These are phyloP conservation scores for Neodon shergylaensis DNA, from an alignment of 2,113 vertebrate species.

Conservation along the genomic window DNA sequence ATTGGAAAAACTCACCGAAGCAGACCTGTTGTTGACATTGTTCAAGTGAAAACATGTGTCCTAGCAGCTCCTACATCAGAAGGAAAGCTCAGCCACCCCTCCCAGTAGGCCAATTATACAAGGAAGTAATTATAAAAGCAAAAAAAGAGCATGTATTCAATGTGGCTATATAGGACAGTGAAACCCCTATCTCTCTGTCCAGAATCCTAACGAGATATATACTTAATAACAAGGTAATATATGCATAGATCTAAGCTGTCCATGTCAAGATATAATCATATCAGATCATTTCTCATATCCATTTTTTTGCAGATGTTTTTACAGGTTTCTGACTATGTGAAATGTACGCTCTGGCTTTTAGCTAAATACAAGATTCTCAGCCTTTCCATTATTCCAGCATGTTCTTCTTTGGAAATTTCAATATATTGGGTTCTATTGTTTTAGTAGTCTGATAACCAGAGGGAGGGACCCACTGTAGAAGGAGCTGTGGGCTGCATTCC, in stretches of 20 bases:
- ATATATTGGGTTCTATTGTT: not conserved
- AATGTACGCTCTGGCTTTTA: not conserved
- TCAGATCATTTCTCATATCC: not conserved
- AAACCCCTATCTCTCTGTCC: not conserved
- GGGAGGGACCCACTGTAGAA: too few relatives aligned
- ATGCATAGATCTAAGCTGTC: not conserved
- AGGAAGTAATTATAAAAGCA: not conserved
- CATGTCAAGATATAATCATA: not conserved
- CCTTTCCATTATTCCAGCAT: not conserved
- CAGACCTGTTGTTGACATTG: not conserved
- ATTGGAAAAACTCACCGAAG: not conserved
- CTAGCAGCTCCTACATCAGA: too few relatives aligned
- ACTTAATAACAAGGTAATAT: not conserved
- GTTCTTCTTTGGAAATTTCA: not conserved
- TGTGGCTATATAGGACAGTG: not conserved
- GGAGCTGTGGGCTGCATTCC: too few relatives aligned
- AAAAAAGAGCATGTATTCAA: not conserved
- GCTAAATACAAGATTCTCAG: too few relatives aligned
- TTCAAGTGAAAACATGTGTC: not conserved
- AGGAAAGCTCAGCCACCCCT: not conserved
- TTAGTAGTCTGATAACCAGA: not conserved
- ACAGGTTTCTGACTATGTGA: not conserved
- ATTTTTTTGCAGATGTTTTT: not conserved
- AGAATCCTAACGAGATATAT: not conserved
- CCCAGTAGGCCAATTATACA: not conserved